Evolutionary conservation across 2,797 vertebrate genomes (phyloP).

Genomic region (Sparus aurata): DNA sequence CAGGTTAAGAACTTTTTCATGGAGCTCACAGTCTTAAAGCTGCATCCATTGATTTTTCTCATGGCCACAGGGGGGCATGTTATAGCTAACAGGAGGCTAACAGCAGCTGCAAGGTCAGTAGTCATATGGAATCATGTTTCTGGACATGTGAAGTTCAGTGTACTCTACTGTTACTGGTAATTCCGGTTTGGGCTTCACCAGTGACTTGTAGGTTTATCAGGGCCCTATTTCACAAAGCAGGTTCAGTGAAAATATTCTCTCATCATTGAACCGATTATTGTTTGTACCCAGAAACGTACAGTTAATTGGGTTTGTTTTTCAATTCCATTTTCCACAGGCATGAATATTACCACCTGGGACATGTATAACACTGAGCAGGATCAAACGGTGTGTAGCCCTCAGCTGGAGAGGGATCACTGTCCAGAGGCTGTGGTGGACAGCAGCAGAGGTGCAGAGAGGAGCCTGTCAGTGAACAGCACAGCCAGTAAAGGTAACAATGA

Average conservation of each 20-base stretch:
- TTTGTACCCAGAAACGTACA: background rate
- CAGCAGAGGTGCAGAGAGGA: slow-evolving; percentile 53
- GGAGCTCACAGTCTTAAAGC: background rate
- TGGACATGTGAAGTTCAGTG: too few species aligned
- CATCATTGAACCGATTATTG: background rate
- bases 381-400: background rate
- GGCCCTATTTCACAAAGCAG: too few species aligned
- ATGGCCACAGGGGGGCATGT: too few species aligned
- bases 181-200: too few species aligned
- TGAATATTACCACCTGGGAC: slow-evolving; percentile 87
- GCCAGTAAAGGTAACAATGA: slow-evolving; percentile 79
- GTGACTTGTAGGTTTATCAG: too few species aligned
- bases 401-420: slow-evolving; percentile 28
- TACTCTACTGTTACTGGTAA: too few species aligned
- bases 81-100: too few species aligned
- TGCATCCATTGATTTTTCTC: too few species aligned
- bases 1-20: slow-evolving; percentile 80
- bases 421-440: background rate
- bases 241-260: too few species aligned
- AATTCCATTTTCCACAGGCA: slow-evolving; percentile 75
- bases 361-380: slow-evolving; percentile 80
- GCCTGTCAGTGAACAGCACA: slow-evolving; percentile 60
- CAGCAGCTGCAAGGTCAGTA: too few species aligned
- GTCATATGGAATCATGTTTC: too few species aligned
- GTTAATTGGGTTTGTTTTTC: background rate